Evolutionary conservation across 2,797 vertebrate species (phyloP).

Genomic region (Petrocephalus schoutedeni): DNA sequence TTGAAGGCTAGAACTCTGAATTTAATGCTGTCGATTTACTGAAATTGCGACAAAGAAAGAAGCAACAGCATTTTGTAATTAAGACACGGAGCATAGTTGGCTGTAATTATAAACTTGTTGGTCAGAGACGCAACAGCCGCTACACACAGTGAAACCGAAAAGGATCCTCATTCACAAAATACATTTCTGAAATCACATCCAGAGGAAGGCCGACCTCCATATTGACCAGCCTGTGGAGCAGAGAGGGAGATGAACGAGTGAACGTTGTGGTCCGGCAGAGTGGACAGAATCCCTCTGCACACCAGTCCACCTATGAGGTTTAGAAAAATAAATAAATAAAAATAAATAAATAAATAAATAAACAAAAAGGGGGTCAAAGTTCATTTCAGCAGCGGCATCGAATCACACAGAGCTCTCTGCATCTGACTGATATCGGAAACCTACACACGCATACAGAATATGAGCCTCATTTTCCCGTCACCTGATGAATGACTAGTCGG

Average conservation of each 20-base stretch:
- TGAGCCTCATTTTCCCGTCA: not conserved
- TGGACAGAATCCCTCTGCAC: slow-evolving; percentile 81
- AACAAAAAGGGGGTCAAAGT: not conserved
- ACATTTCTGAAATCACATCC: not conserved
- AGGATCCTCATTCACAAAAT: not conserved
- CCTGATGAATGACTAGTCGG: not conserved
- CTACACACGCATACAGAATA: not conserved
- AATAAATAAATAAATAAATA: not conserved
- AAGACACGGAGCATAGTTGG: not conserved
- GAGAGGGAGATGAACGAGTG: slow-evolving; percentile 84
- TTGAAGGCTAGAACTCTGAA: not conserved
- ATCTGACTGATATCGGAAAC: no score
- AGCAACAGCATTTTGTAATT: not conserved
- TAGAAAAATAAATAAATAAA: not conserved
- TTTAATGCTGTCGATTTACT: not conserved
- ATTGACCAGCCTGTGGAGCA: slow-evolving; percentile 82
- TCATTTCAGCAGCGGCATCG: not conserved
- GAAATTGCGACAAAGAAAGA: not conserved
- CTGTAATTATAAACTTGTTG: not conserved
- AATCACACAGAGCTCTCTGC: not conserved
- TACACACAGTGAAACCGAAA: not conserved
- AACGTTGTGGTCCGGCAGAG: slow-evolving; percentile 79
- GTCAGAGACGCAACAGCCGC: not conserved
- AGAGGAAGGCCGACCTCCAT: slow-evolving; percentile 69
- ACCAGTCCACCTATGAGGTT: slow-evolving; percentile 73